Conservation (phyloP, 2,888 invertebrate species). For the Leptopilina drosophilae region DNA sequence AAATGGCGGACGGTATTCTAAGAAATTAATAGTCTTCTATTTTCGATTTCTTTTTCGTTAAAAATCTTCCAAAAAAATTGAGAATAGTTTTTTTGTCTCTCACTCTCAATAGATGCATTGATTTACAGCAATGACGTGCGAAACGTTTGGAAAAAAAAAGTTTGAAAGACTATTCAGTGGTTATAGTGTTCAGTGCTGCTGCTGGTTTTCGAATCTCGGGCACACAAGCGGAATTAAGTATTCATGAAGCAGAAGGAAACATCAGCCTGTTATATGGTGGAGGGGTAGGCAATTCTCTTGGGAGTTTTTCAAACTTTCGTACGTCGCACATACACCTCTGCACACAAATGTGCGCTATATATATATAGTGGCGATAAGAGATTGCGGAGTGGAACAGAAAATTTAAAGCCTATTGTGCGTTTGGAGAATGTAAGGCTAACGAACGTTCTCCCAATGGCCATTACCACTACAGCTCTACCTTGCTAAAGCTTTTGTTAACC, state of each 20-base stretch:
- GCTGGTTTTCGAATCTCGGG: neutral
- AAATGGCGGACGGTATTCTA: too few species aligned
- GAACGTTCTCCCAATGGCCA: constrained; percentile 33
- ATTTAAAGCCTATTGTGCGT: constrained; percentile 32
- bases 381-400: constrained; percentile 23
- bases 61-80: too few species aligned
- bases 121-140: constrained; percentile 1
- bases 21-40: too few species aligned
- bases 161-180: neutral
- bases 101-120: constrained; percentile 34
- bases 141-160: neutral
- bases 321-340: neutral
- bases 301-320: constrained; percentile 59
- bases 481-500: constrained; percentile 5
- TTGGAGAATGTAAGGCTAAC: constrained; percentile 27
- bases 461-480: neutral
- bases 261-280: constrained; percentile 45
- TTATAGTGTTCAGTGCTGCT: neutral
- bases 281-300: constrained; percentile 49
- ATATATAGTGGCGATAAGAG: constrained; percentile 12
- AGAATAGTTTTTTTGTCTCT: too few species aligned
- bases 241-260: constrained; percentile 61
- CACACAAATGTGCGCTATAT: neutral
- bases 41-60: too few species aligned
- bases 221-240: constrained; percentile 61